A percentile compares a stretch with the other conserved stretches of the same genome.
Conservation (phyloP, 2,888 invertebrate genomes). For the Acheta domesticus region DNA sequence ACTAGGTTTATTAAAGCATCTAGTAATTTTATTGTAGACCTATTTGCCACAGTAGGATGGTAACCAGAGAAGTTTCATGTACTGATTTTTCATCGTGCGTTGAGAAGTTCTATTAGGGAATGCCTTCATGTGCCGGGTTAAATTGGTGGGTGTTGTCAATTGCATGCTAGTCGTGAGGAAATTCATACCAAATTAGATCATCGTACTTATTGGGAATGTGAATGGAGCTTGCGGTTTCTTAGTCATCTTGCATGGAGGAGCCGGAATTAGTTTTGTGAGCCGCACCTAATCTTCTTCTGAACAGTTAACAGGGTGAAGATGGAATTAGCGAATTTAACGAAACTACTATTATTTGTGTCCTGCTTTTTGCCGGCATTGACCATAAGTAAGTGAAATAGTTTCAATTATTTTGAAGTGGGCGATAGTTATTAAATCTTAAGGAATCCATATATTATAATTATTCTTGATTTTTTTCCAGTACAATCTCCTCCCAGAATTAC, state of each 20-base stretch:
- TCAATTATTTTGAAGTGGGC: not conserved
- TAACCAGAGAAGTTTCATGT: too few relatives aligned
- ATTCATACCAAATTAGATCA: conserved; percentile 31
- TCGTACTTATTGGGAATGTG: conserved; percentile 30
- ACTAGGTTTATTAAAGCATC: not conserved
- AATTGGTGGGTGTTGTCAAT: conserved; percentile 57
- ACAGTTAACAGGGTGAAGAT: conserved; percentile 3
- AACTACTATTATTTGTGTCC: conserved; percentile 28
- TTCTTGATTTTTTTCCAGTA: conserved; percentile 52
- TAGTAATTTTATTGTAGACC: not conserved
- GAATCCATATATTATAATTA: not conserved
- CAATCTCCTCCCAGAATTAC: conserved; percentile 88
- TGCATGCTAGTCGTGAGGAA: conserved; percentile 47
- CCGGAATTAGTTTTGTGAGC: not conserved
- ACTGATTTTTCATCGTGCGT: too few relatives aligned
- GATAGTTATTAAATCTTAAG: not conserved
- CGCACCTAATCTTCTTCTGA: conserved; percentile 3
- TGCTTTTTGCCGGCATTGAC: conserved; percentile 36
- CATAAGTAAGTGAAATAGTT: conserved; percentile 38
- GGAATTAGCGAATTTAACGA: conserved; percentile 21
- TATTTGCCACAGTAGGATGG: not conserved
- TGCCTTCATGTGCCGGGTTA: not conserved
- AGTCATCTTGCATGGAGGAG: not conserved
- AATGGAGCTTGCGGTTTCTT: not conserved
- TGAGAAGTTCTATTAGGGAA: not conserved